A percentile compares a stretch with the other conserved stretches of the same genome.
Evolutionary conservation across 2,113 vertebrate genomes (phyloP).

Genomic region (Electrona antarctica): DNA sequence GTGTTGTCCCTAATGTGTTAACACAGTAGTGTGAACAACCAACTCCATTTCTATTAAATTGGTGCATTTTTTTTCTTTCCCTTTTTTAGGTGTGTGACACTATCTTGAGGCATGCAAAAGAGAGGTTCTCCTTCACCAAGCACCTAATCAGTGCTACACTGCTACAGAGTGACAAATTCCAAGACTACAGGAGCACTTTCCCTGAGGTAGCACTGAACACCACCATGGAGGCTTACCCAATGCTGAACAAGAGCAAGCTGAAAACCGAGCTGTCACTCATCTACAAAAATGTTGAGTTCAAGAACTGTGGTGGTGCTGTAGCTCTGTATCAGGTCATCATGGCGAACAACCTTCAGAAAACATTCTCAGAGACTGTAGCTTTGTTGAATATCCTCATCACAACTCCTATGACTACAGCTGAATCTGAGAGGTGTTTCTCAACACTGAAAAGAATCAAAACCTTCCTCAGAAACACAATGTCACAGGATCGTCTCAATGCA

Average conservation of each 20-base stretch:
- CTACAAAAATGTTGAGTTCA: constrained; percentile 24
- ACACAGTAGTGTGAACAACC: no score
- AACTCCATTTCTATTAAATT: not conserved
- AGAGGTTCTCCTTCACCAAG: constrained; percentile 22
- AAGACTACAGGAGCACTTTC: not conserved
- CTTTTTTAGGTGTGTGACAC: constrained; percentile 12
- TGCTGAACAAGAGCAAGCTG: constrained; percentile 35
- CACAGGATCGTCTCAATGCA: constrained; percentile 9
- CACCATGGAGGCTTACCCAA: constrained; percentile 26
- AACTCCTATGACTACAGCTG: constrained; percentile 40
- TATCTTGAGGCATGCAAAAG: constrained; percentile 7
- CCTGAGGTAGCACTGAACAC: constrained; percentile 17
- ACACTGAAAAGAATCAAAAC: constrained; percentile 27
- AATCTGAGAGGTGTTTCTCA: constrained; percentile 40
- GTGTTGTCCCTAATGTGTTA: not conserved
- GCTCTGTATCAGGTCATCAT: constrained; percentile 14
- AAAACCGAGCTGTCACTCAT: constrained; percentile 39
- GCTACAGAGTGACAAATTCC: constrained; percentile 21
- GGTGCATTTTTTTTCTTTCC: not conserved
- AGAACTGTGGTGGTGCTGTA: constrained; percentile 33
- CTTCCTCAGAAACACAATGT: constrained; percentile 32
- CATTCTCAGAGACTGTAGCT: constrained; percentile 20
- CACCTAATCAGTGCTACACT: constrained; percentile 28
- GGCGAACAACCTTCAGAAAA: constrained; percentile 29
- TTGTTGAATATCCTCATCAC: constrained; percentile 33